phyloP scores from a whole-genome alignment of 2,797 vertebrate species.

The Micropoecilia bifurca region DNA sequence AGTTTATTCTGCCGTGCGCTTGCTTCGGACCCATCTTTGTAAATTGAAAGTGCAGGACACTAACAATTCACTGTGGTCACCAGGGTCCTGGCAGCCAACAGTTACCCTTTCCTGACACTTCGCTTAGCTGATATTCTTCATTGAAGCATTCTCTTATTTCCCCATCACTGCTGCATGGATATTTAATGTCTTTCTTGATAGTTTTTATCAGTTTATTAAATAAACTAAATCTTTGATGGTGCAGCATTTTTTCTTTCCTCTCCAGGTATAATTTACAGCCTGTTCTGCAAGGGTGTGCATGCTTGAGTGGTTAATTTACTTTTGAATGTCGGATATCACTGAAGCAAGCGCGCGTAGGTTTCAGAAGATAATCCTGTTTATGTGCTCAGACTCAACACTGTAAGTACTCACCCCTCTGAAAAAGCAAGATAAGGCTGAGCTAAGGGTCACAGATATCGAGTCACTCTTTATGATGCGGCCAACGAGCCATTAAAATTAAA shows the following conservation, averaged over 20 bases:
- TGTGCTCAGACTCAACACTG: constrained; percentile 33
- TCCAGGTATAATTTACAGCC: constrained; percentile 54
- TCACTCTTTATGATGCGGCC: constrained; percentile 68
- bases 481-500: constrained; percentile 76
- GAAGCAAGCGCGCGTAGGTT: constrained; percentile 48
- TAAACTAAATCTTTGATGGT: constrained; percentile 31
- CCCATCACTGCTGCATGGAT: constrained; percentile 28
- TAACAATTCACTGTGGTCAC: constrained; percentile 38
- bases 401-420: constrained; percentile 51
- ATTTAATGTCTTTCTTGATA: constrained; percentile 41
- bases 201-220: constrained; percentile 48
- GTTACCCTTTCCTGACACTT: constrained; percentile 37
- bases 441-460: constrained; percentile 57
- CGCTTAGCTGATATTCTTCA: constrained; percentile 7
- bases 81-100: constrained; percentile 27
- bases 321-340: constrained; percentile 43
- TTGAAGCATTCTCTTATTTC: constrained; percentile 9
- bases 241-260: constrained; percentile 31
- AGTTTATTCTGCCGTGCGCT: constrained; percentile 60
- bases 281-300: constrained; percentile 8
- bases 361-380: constrained; percentile 55
- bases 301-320: constrained; percentile 50
- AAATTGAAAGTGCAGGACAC: constrained; percentile 61
- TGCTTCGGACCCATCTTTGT: constrained; percentile 56
- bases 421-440: constrained; percentile 63